phyloP scores from a whole-genome alignment of 2,888 invertebrate genomes.

The Habroteleia sp. region DNA sequence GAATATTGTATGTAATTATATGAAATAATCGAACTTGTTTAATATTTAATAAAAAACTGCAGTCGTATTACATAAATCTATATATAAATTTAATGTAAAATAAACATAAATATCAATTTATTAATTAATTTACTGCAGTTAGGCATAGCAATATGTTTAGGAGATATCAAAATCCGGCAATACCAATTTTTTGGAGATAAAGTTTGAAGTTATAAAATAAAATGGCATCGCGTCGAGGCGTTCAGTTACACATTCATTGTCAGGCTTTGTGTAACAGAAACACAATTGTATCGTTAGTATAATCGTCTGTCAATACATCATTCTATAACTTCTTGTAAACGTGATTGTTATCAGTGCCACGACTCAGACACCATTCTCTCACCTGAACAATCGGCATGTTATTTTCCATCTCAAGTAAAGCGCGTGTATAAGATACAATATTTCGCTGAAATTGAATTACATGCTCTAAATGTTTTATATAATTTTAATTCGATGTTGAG shows the following conservation, averaged over 20 bases:
- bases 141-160: too few relatives aligned
- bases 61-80: too few relatives aligned
- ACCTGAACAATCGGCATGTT: constrained; percentile 50
- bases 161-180: constrained; percentile 21
- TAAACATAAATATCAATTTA: too few relatives aligned
- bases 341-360: constrained; percentile 50
- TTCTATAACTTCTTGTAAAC: constrained; percentile 56
- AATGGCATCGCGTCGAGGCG: constrained; percentile 16
- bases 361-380: constrained; percentile 52
- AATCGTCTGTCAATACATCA: constrained; percentile 61
- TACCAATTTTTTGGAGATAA: constrained; percentile 46
- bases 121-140: constrained; percentile 1
- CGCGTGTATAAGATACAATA: constrained; percentile 43
- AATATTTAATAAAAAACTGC: too few relatives aligned
- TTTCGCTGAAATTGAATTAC: constrained; percentile 49
- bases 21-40: too few relatives aligned
- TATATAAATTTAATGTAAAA: too few relatives aligned
- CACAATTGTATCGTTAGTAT: constrained; percentile 53
- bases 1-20: too few relatives aligned
- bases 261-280: constrained; percentile 36
- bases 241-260: constrained; percentile 45
- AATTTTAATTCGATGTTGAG: constrained; percentile 34
- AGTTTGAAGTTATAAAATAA: constrained; percentile 26
- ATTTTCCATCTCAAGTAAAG: constrained; percentile 30
- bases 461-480: constrained; percentile 40